Percentiles rank a stretch among this genome's conserved stretches.
These are phyloP conservation scores for Muricea muricata DNA, from an alignment of 92 coral and sea anemone genomes.

Conservation along the genomic window DNA sequence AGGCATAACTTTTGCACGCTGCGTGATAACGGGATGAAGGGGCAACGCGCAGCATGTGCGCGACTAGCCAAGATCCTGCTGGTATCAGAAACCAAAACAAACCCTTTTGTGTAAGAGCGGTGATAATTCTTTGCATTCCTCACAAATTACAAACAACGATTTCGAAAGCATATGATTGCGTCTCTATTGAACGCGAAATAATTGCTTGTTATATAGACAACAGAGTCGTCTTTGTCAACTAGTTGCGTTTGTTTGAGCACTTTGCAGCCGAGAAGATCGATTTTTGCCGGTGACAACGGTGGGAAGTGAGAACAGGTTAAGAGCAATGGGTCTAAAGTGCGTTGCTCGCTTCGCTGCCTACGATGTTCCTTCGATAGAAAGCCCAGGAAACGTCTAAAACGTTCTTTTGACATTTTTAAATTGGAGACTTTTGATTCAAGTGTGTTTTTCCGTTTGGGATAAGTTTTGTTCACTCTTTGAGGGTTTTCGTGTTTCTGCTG, in stretches of 20 bases:
- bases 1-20: too few relatives aligned
- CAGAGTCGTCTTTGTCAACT: constrained; percentile 24
- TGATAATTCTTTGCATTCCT: constrained; percentile 24
- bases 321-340: neutral
- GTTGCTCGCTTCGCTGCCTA: neutral
- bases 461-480: neutral
- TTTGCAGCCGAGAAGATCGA: neutral
- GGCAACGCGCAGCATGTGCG: neutral
- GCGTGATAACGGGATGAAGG: constrained; percentile 16
- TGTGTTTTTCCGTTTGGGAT: neutral
- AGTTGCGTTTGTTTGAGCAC: neutral
- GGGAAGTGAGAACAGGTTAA: neutral
- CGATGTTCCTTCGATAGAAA: neutral
- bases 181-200: constrained; percentile 14
- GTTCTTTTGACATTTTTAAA: neutral
- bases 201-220: constrained; percentile 26
- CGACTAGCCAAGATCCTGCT: constrained; percentile 13
- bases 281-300: neutral
- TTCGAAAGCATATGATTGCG: constrained; percentile 28
- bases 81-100: constrained; percentile 12
- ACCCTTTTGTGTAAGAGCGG: constrained; percentile 21
- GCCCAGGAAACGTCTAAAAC: neutral
- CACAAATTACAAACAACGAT: constrained; percentile 30
- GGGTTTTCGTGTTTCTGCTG: neutral
- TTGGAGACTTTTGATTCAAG: neutral